Evolutionary conservation across 2,797 vertebrate genomes (phyloP).

Genomic region (Chaetophractus vellerosus): DNA sequence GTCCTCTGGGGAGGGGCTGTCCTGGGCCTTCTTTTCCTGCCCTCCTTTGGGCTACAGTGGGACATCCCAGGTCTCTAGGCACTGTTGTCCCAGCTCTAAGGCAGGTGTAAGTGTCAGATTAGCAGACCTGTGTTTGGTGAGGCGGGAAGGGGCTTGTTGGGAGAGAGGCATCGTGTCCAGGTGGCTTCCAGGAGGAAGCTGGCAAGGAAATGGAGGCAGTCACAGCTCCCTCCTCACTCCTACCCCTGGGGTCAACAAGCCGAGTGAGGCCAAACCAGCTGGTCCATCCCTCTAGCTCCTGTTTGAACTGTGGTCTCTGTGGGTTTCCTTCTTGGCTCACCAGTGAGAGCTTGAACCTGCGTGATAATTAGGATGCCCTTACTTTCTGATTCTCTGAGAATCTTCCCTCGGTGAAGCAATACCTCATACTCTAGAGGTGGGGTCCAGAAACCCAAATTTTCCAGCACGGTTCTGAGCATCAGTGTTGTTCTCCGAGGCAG

Average conservation of each 20-base stretch:
- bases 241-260: not conserved
- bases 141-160: not conserved
- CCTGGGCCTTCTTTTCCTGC: not conserved
- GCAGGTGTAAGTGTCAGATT: not conserved
- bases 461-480: not conserved
- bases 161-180: not conserved
- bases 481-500: not conserved
- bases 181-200: not conserved
- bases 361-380: not conserved
- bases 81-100: not conserved
- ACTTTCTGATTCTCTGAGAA: not conserved
- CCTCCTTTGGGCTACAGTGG: not conserved
- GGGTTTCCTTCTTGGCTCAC: slow-evolving; percentile 9
- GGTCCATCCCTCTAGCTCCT: not conserved
- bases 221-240: not conserved
- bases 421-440: not conserved
- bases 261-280: not conserved
- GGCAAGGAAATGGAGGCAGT: not conserved
- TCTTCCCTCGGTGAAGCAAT: not conserved
- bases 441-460: not conserved
- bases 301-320: not conserved
- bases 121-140: not conserved
- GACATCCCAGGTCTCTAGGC: not conserved
- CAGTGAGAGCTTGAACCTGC: not conserved
- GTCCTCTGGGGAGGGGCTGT: accelerated